Base-by-base conservation (phyloP, 1,140 invertebrate species). In the Thaumetopoea pityocampa region DNA sequence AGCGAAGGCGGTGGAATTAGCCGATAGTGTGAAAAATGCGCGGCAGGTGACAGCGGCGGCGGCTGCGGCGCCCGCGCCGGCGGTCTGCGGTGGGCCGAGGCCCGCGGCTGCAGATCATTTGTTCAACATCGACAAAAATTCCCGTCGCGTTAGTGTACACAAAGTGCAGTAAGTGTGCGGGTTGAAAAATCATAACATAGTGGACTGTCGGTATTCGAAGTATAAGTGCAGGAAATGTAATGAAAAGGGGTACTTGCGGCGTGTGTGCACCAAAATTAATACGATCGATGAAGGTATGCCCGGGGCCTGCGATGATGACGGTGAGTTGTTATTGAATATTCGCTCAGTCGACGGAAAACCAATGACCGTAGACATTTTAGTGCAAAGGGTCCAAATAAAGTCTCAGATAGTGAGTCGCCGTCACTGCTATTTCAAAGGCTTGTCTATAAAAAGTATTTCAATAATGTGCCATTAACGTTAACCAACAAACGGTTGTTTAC, bases 331-430 rank as follows among this genome's bases (percentile, higher is more conserved):
- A 11, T 43, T 17, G 11, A 26, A 43, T 19, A 43, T 34, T 34
- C 16, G 42, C 29, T 44, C 24, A 4, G 8, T 28, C 29, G 15
- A n/a, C 14, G 42, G 42, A 7, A 33, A 34, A 29, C 42, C 42
- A 5, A 35, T 44, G 30, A 10, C 32, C 6, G 42, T 28, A 23
- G 14, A 15, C 4, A 26, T 44, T 2, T n/a, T 17, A 15, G 16
- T 44, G 6, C 5, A 44, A 1, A 26, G 32, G 1, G 22, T 44
- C 8, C 7, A 11, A 20, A 28, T 44, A 11, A 10, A 29, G 18
- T 44, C 36, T 29, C 22, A 6, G 42, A 44, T 34, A 46, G 43
- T 24, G 43, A 34, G n/a, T 30, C 33, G 33, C 43, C 4, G 27
- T 41, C 4, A 32, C 38, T 4, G 28, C 12, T 7, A 41, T 41